Conservation (phyloP, 1,140 invertebrate species). For the Laupala kohalensis region DNA sequence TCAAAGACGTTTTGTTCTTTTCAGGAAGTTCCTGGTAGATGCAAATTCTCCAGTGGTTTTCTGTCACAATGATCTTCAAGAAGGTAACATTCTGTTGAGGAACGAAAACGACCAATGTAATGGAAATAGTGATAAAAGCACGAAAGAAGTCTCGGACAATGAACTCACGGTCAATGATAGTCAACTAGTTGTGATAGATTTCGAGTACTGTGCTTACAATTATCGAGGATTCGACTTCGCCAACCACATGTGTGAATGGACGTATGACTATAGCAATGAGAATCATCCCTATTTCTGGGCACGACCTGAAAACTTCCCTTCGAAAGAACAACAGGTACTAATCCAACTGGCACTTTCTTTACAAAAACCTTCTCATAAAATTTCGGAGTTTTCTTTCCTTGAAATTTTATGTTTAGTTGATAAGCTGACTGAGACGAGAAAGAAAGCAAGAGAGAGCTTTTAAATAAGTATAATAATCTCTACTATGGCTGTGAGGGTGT, state of each 20-base stretch:
- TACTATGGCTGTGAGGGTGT: too few relatives aligned
- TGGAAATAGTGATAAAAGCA: constrained; percentile 2
- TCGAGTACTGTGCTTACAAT: constrained; percentile 89
- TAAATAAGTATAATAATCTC: too few relatives aligned
- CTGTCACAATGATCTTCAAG: constrained; percentile 95
- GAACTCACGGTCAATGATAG: neutral
- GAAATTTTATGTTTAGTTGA: too few relatives aligned
- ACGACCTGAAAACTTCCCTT: constrained; percentile 52
- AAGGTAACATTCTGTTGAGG: constrained; percentile 51
- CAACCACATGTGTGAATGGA: constrained; percentile 94
- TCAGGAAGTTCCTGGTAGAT: constrained; percentile 31
- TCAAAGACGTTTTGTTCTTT: neutral
- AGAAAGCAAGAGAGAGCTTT: too few relatives aligned
- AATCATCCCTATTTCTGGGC: constrained; percentile 68
- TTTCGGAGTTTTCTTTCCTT: too few relatives aligned
- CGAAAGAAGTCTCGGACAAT: neutral
- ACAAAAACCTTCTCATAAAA: too few relatives aligned
- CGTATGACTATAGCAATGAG: constrained; percentile 71
- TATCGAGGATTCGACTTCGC: constrained; percentile 89
- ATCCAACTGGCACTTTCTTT: neutral
- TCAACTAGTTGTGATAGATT: constrained; percentile 69
- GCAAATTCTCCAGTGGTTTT: constrained; percentile 77
- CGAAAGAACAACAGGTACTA: constrained; percentile 63
- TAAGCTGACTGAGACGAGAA: too few relatives aligned
- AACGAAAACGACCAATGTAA: neutral